phyloP scores from a whole-genome alignment of 2,888 invertebrate genomes.

The Tyria jacobaeae region DNA sequence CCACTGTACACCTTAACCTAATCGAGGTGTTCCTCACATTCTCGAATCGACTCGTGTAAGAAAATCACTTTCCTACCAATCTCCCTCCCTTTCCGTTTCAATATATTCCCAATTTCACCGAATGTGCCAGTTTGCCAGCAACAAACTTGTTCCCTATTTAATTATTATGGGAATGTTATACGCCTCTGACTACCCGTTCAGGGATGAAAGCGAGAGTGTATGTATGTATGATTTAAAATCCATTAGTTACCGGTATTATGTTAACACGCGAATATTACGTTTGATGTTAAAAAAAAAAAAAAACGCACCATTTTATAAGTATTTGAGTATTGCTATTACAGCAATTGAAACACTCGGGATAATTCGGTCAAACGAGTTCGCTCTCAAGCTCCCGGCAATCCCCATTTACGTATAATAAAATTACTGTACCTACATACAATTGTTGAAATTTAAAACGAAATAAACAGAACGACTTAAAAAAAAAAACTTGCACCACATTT shows the following conservation, averaged over 20 bases:
- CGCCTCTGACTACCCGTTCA: too few relatives aligned
- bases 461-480: slow-evolving; percentile 34
- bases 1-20: too few relatives aligned
- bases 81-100: too few relatives aligned
- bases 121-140: too few relatives aligned
- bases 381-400: slow-evolving; percentile 14
- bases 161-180: too few relatives aligned
- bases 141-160: too few relatives aligned
- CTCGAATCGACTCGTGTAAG: too few relatives aligned
- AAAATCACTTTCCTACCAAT: too few relatives aligned
- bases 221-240: too few relatives aligned
- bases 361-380: slow-evolving; percentile 23
- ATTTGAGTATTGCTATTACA: slow-evolving; percentile 17
- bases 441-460: slow-evolving; percentile 42
- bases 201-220: neutral
- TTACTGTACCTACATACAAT: slow-evolving; percentile 19
- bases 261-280: neutral
- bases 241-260: neutral
- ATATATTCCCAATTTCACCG: too few relatives aligned
- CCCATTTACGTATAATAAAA: slow-evolving; percentile 32
- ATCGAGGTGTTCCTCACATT: too few relatives aligned
- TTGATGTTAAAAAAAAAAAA: slow-evolving; percentile 16
- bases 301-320: slow-evolving; percentile 16
- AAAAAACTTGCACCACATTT: slow-evolving; percentile 30
- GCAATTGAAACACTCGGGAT: slow-evolving; percentile 26